Evolutionary conservation across 2,888 invertebrate genomes (phyloP), one percentile per base, ranked within the genome.

Genomic region (Oligia strigilis): DNA sequence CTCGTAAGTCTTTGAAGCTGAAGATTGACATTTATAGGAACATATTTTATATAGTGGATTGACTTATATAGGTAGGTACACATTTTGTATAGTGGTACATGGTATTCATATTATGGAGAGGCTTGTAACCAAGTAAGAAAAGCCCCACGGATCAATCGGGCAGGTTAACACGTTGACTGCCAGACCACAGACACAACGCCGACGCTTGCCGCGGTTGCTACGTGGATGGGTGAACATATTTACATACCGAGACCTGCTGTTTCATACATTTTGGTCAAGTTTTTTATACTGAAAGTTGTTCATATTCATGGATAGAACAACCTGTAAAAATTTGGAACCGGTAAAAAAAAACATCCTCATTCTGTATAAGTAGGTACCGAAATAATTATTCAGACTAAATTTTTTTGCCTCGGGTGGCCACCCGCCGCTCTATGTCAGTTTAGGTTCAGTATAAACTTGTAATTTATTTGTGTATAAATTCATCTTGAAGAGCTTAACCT

Each of bases 351-450:
- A 40, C 40, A 40, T 6, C 40, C 36, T 36, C 29, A 29, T 29
- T 29, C 40, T 90, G 89, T 90, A 92, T 29, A 29, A 29, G 29
- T 89, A 17, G 23, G 29, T 72, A 46, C 29, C 19, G 1, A 91
- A 93, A 93, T 93, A 90, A 93, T 92, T 91, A 91, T 81, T 86
- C 84, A 76, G 83, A 82, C 86, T 49, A 84, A 87, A 89, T 90
- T 88, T 82, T 78, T 89, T 92, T 80, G 92, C 92, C 91, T 81
- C 86, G 78, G 88, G 90, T 89, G 92, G 91, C 93, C 93, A 92
- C 93, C 93, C 92, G 92, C 86, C 82, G 80, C 46, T 76, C 73
- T 70, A 72, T 72, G 83, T 82, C 78, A 82, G 72, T 85, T 90
- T 80, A 78, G 81, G 67, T 85, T 87, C 78, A 55, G 72, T 75